Conservation (phyloP, 2,888 invertebrate genomes). For the Polyommatus icarus region DNA sequence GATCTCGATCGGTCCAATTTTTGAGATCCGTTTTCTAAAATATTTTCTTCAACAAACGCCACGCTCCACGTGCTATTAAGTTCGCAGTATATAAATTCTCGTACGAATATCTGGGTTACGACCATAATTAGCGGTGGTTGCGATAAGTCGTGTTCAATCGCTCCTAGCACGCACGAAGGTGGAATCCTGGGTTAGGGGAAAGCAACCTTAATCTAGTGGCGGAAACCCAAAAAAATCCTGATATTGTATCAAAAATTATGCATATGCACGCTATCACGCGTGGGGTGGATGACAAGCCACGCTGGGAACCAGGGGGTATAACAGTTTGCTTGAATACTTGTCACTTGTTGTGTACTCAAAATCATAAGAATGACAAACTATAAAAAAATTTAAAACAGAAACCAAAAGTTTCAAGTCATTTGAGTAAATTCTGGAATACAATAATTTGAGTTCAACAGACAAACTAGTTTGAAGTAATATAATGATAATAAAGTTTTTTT, state of each 20-base stretch:
- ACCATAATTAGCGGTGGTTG: conserved; percentile 33
- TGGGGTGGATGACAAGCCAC: background rate
- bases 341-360: background rate
- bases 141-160: conserved; percentile 29
- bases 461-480: background rate
- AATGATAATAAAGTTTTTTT: conserved; percentile 16
- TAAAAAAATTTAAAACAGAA: background rate
- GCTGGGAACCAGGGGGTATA: background rate
- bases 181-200: conserved; percentile 11
- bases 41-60: conserved; percentile 23
- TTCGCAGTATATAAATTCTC: conserved; percentile 31
- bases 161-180: conserved; percentile 27
- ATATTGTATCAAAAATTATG: conserved; percentile 1
- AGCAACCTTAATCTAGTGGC: background rate
- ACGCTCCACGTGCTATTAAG: conserved; percentile 28
- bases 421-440: background rate
- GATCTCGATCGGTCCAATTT: conserved; percentile 22
- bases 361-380: background rate
- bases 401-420: background rate
- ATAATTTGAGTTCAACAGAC: background rate
- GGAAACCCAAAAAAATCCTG: background rate
- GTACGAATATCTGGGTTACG: conserved; percentile 33
- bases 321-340: background rate
- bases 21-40: conserved; percentile 30
- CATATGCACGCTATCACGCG: background rate